phyloP scores from a whole-genome alignment of 2,113 vertebrate species.

The Physeter macrocephalus region DNA sequence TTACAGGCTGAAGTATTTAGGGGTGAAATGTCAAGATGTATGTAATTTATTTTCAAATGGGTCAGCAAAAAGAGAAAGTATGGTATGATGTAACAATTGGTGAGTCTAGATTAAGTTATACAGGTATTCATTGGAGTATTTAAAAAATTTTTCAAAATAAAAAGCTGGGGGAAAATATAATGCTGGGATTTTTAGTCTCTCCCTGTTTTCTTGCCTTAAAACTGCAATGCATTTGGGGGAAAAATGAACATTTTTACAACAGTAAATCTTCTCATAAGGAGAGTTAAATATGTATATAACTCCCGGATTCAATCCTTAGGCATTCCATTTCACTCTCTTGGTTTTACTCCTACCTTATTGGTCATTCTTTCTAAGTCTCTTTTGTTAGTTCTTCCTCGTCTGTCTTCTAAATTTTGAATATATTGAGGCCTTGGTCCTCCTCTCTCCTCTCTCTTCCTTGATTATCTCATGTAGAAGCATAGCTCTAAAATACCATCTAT shows the following conservation, averaged over 20 bases:
- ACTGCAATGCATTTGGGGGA: not conserved
- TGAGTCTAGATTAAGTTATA: not conserved
- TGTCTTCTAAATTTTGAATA: not conserved
- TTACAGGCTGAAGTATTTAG: not conserved
- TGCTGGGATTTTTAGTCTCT: not conserved
- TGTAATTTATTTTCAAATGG: no score
- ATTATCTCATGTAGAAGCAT: no score
- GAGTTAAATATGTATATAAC: not conserved
- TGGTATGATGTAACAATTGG: no score
- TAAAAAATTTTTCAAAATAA: not conserved
- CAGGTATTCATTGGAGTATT: not conserved
- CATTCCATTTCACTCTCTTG: not conserved
- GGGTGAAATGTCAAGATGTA: no score
- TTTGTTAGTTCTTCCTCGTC: not conserved
- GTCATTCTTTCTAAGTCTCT: not conserved
- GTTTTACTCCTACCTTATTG: not conserved
- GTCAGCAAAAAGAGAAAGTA: no score
- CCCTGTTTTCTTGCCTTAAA: not conserved
- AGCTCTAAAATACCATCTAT: no score
- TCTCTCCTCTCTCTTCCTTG: not conserved
- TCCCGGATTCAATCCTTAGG: not conserved
- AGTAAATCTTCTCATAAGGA: not conserved
- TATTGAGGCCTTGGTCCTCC: not conserved
- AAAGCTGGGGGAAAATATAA: not conserved
- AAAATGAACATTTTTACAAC: not conserved